Evolutionary conservation across 2,113 vertebrate species (phyloP).

Genomic region (Edolisoma coerulescens): DNA sequence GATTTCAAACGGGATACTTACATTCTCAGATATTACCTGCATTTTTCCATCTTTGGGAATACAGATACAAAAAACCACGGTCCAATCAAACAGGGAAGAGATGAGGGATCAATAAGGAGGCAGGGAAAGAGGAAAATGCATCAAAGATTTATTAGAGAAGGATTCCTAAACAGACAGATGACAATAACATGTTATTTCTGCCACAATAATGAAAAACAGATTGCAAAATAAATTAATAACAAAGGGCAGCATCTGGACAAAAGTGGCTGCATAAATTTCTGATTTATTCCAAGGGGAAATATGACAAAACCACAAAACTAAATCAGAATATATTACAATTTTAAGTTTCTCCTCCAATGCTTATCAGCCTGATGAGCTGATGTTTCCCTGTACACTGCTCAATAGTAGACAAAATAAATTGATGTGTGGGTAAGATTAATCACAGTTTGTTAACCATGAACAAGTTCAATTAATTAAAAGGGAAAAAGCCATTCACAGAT

Average conservation of each 20-base stretch:
- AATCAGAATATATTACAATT: neutral
- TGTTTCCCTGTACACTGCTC: neutral
- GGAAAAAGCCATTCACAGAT: neutral
- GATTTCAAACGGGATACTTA: neutral
- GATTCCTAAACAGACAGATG: neutral
- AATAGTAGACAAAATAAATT: neutral
- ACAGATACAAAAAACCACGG: neutral
- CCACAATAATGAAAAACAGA: conserved; percentile 33
- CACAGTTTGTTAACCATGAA: neutral
- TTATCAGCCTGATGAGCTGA: neutral
- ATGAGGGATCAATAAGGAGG: neutral
- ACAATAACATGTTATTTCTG: neutral
- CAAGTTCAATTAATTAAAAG: neutral
- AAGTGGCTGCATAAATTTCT: neutral
- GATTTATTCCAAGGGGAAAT: conserved; percentile 16
- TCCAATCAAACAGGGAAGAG: neutral
- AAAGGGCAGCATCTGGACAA: conserved; percentile 29
- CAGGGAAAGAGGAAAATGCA: neutral
- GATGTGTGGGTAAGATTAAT: neutral
- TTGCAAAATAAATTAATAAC: conserved; percentile 43
- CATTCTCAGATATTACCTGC: neutral
- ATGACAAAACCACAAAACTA: neutral
- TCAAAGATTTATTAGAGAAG: neutral
- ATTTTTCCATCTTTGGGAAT: neutral
- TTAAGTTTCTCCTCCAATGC: neutral